Base-by-base conservation (phyloP, 2,797 vertebrate species). In the Phoeniculus purpureus region DNA sequence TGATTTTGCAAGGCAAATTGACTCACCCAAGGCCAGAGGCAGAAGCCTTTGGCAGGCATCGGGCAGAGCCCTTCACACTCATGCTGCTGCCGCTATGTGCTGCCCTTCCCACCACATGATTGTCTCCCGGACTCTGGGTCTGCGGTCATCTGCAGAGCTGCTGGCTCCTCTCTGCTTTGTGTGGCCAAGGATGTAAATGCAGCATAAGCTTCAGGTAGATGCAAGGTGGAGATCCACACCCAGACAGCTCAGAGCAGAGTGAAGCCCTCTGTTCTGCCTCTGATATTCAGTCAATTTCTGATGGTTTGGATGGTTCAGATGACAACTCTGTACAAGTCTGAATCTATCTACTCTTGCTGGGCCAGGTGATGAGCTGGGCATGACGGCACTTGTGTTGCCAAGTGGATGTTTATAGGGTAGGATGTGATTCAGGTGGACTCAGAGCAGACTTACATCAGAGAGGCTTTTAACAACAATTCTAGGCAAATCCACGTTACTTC, bases 21-120 rank as follows among this genome's bases (percentile, higher is more conserved):
- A 91, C 91, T 95, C 78, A 90, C 87, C 83, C 61, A 12, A 22
- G 52, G 45, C 27, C 0, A 0, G 18, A 23, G 65, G 32, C 0
- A 2, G 60, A 55, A 95, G 91, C 26, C 0, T 7, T 34, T 0
- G n/a, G 85, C 85, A 90, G 74, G 65, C 3, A 3, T 50, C 1
- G 8, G 82, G 56, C 80, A 93, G 58, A 78, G 58, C 31, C 20
- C 77, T 86, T 31, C 1, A 0, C 32, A 25, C 32, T 75, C 93
- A 94, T 0, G 6, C 60, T 37, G 62, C 31, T 2, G 2, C 31
- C 3, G 2, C 7, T 62, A 13, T 0, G 0, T 31, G 34, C 61
- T 82, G 72, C 23, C n/a, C 32, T 51, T 79, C 37, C 20, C 73
- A 34, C 52, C 84, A 54, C 72, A 16, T 0, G 0, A 2, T 27